Conservation (phyloP, 2,113 vertebrate genomes). For the Colossoma macropomum region DNA sequence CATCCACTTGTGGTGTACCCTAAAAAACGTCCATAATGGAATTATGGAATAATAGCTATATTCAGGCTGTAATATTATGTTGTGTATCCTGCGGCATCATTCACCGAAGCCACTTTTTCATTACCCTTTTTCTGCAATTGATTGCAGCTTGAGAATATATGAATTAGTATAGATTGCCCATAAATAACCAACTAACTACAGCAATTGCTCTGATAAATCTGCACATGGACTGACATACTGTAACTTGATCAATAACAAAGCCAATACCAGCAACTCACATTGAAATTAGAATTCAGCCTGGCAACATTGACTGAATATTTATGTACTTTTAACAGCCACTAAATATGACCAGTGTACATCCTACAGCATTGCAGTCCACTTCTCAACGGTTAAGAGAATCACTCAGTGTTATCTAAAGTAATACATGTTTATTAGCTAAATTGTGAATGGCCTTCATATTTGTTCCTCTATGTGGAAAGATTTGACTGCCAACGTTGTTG, state of each 20-base stretch:
- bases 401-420: neutral
- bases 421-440: neutral
- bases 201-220: slow-evolving; percentile 56
- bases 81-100: slow-evolving; percentile 47
- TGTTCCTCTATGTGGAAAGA: neutral
- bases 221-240: slow-evolving; percentile 63
- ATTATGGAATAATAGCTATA: neutral
- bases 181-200: slow-evolving; percentile 68
- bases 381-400: neutral
- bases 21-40: neutral
- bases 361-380: neutral
- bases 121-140: slow-evolving; percentile 61
- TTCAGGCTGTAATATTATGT: slow-evolving; percentile 30
- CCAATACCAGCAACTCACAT: slow-evolving; percentile 14
- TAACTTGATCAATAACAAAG: slow-evolving; percentile 5
- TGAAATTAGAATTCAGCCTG: slow-evolving; percentile 6
- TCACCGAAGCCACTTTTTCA: slow-evolving; percentile 54
- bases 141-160: slow-evolving; percentile 65
- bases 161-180: slow-evolving; percentile 56
- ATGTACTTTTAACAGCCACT: neutral
- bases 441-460: neutral
- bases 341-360: neutral
- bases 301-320: neutral
- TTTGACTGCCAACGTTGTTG: too few relatives aligned
- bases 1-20: too few relatives aligned